Conservation (phyloP, 2,113 vertebrate genomes). For the Zosterops japonicus region DNA sequence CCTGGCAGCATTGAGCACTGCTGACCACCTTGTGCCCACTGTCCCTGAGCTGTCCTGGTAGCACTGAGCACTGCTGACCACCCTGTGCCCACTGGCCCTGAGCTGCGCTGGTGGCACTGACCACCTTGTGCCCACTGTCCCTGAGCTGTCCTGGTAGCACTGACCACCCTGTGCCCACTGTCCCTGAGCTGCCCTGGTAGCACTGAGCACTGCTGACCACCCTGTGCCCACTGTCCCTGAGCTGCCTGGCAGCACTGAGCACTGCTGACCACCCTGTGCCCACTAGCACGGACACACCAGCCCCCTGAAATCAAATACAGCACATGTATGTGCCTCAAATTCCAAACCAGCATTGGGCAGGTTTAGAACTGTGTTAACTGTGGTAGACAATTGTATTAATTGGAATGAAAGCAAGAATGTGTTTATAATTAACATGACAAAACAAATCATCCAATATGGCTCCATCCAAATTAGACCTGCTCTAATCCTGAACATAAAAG, state of each 20-base stretch:
- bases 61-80: neutral
- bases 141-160: neutral
- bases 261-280: neutral
- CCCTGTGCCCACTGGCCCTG: no score
- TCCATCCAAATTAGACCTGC: neutral
- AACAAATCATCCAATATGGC: neutral
- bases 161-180: fast-evolving
- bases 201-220: neutral
- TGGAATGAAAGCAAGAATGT: neutral
- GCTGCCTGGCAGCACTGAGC: neutral
- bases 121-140: neutral
- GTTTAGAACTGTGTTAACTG: neutral
- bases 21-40: fast-evolving
- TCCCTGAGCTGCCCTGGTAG: neutral
- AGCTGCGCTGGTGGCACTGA: neutral
- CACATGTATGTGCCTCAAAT: neutral
- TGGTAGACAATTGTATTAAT: neutral
- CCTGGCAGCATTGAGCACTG: neutral
- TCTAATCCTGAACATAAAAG: neutral
- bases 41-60: neutral
- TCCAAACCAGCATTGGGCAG: neutral
- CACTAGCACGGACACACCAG: neutral
- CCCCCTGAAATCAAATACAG: neutral
- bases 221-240: neutral
- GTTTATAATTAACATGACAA: neutral